phyloP scores from a whole-genome alignment of 2,113 vertebrate species.

The Cardinalis cardinalis region DNA sequence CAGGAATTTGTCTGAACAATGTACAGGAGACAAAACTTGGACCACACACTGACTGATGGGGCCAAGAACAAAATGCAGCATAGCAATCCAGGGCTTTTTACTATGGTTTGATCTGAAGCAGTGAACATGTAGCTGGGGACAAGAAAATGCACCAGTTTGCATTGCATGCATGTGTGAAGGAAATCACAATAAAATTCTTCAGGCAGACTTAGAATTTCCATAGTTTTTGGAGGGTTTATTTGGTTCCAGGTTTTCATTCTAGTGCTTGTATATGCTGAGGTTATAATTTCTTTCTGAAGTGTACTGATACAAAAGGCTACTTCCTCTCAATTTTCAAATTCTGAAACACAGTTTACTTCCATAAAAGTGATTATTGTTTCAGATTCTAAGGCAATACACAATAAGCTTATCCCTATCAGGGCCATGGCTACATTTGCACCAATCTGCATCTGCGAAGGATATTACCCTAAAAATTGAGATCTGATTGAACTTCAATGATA shows the following conservation, averaged over 20 bases:
- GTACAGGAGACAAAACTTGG: neutral
- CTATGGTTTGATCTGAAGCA: neutral
- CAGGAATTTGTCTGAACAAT: neutral
- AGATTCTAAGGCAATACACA: neutral
- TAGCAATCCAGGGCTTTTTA: neutral
- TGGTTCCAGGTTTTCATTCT: neutral
- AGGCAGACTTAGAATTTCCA: neutral
- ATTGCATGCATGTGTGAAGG: neutral
- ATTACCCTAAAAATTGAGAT: neutral
- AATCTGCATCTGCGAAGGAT: neutral
- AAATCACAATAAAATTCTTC: neutral
- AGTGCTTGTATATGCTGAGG: accelerated
- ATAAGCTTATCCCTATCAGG: neutral
- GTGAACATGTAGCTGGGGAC: neutral
- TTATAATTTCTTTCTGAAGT: neutral
- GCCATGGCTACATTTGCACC: neutral
- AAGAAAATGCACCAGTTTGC: neutral
- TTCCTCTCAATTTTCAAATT: neutral
- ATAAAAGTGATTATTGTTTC: neutral
- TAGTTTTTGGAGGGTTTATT: neutral
- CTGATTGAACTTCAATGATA: neutral
- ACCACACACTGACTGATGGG: neutral
- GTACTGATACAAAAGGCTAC: neutral
- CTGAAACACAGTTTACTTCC: neutral
- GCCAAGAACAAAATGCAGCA: neutral